Evolutionary conservation across 2,797 vertebrate species (phyloP).

Genomic region (Schizopygopsis malacanthus): DNA sequence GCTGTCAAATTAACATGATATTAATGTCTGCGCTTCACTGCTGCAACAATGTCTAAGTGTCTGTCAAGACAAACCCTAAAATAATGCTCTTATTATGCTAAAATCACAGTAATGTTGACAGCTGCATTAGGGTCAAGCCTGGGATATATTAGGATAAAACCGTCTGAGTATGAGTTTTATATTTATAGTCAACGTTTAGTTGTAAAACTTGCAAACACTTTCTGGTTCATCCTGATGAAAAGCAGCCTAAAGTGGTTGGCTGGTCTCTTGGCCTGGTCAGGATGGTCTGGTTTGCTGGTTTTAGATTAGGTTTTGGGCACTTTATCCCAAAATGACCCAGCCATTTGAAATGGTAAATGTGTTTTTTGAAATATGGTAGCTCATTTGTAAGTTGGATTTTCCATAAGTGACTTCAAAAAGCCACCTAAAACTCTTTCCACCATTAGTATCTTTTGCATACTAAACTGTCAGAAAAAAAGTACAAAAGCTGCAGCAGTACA

Average conservation of each 20-base stretch:
- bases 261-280: not conserved
- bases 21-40: not conserved
- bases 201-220: not conserved
- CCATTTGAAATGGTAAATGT: not conserved
- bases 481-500: not conserved
- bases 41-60: not conserved
- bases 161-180: not conserved
- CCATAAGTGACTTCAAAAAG: not conserved
- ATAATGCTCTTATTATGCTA: not conserved
- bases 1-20: constrained; percentile 5
- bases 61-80: not conserved
- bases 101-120: not conserved
- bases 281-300: not conserved
- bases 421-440: not conserved
- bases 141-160: constrained; percentile 1
- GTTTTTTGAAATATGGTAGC: not conserved
- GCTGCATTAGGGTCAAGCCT: not conserved
- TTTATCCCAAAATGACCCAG: not conserved
- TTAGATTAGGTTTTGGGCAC: not conserved
- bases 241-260: not conserved
- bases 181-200: not conserved
- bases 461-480: not conserved
- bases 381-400: not conserved
- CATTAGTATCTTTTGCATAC: not conserved
- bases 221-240: not conserved